Evolutionary conservation across 2,113 vertebrate genomes (phyloP), one percentile per base, ranked within the genome.

Genomic region (Cepphus grylle): DNA sequence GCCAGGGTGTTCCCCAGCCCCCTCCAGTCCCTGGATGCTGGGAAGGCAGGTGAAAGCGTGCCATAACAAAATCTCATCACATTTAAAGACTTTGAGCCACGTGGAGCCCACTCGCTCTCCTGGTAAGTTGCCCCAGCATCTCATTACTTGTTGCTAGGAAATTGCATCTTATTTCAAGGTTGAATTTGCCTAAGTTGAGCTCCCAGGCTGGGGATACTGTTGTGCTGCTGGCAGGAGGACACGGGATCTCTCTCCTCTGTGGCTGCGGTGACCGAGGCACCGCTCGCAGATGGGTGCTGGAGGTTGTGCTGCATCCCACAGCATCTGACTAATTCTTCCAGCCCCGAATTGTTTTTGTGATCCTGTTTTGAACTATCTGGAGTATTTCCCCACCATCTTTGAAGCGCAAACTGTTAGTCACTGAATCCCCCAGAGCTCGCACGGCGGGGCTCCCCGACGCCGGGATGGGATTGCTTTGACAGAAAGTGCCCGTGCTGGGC

Each of bases 361-460:
- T 62, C 65, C 15, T 2, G 0, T 8, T 70, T 42, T 47, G 69
- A 90, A 7, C 40, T 38, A 2, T 13, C 36, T 2, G 3, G 36
- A 47, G 49, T 6, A 3, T 56, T 86, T 84, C 72, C 53, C 43
- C 0, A 0, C 53, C 0, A 3, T 10, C 62, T 65, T 16, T 36
- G 62, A 38, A 69, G 67, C 47, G 19, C 9, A 6, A 55, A 23
- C 18, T 14, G 11, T 45, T 27, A 15, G 29, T 88, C 29, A 9
- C 27, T 0, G 2, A n/a, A 50, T 45, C 49, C 26, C 52, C 36
- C 42, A 7, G 32, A 3, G 58, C 53, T 62, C 2, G 0, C 17
- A 9, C 0, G 0, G 19, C 1, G 2, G 40, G 30, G 67, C 45
- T 87, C 32, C 38, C 45, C 0, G 0, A 0, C 3, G 36, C 86